phyloP scores from a whole-genome alignment of 2,797 vertebrate species.

The Xiphophorus birchmanni region DNA sequence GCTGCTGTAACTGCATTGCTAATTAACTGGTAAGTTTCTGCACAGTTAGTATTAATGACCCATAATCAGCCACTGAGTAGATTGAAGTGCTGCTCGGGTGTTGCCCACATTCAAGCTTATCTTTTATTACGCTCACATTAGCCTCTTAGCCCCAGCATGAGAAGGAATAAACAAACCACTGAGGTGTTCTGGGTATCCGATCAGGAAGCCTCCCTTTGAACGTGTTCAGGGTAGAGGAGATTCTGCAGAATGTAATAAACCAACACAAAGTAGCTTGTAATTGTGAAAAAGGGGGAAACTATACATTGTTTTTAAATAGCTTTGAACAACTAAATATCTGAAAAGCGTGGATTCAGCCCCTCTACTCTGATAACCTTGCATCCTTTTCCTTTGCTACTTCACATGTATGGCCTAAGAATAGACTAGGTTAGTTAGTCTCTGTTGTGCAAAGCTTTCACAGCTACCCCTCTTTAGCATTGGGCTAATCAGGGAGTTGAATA shows the following conservation, averaged over 20 bases:
- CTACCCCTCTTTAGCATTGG: not conserved
- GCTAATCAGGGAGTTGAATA: not conserved
- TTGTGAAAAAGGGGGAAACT: not conserved
- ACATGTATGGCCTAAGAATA: not conserved
- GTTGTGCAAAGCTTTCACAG: not conserved
- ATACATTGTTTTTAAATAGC: not conserved
- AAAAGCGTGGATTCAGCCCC: not conserved
- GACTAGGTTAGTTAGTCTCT: too few species aligned
- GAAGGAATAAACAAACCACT: not conserved
- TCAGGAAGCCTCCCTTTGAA: not conserved
- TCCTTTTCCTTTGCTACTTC: not conserved
- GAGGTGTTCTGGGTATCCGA: not conserved
- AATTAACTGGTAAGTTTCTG: not conserved
- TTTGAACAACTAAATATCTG: not conserved
- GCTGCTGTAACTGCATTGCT: not conserved
- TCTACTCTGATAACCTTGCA: not conserved
- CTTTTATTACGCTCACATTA: not conserved
- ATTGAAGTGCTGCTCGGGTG: not conserved
- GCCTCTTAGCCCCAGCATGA: not conserved
- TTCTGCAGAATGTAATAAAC: not conserved
- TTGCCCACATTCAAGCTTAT: not conserved
- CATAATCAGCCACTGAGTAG: not conserved
- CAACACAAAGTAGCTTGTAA: not conserved
- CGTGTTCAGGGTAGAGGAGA: not conserved
- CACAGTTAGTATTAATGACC: not conserved